Base-by-base conservation (phyloP, 2,888 invertebrate genomes). In the Abrostola tripartita region DNA sequence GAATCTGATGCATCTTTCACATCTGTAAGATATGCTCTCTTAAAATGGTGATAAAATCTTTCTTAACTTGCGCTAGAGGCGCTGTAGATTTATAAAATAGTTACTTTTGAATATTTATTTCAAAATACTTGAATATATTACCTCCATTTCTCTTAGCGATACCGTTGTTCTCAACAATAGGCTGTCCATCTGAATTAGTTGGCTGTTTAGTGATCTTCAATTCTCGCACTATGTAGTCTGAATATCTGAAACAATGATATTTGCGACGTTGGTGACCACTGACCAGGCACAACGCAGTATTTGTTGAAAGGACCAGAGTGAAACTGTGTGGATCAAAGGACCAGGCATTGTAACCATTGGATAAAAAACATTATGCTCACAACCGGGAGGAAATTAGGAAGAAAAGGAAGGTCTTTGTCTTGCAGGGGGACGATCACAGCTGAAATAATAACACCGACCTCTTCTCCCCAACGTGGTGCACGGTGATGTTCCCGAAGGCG, bases 181-280 rank as follows among this genome's bases (percentile, higher is more conserved):
- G 93, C 49, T 94, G 95, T 6, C 94, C 94, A 0, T 95, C 94
- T 0, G 93, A 80, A 44, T 89, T 92, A 0, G 88, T 80, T 0
- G 90, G 82, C 52, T 91, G 92, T 61, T 93, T 95, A 0, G 95
- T 95, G 85, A 97, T 96, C 83, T 96, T 96, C 71, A 98, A 88
- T 80, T 97, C 97, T 37, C 98, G 94, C 5, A 98, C 96, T 73
- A 98, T 96, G 87, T 98, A 98, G 90, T 98, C 98, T 2, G 97
- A 96, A 86, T 96, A 97, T 65, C 97, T 95, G 79, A 1, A 85
- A 53, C 9, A 41, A 49, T n/a, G 5, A 37, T 36, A 24, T 40
- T 49, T 9, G 12, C 1, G 10, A 40, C 57, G 40, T 52, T 51
- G 10, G 12, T 49, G n/a, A n/a, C n/a, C n/a, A n/a, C n/a, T 24